Conservation (phyloP, 2,797 vertebrate genomes). For the Anomalospiza imberbis region DNA sequence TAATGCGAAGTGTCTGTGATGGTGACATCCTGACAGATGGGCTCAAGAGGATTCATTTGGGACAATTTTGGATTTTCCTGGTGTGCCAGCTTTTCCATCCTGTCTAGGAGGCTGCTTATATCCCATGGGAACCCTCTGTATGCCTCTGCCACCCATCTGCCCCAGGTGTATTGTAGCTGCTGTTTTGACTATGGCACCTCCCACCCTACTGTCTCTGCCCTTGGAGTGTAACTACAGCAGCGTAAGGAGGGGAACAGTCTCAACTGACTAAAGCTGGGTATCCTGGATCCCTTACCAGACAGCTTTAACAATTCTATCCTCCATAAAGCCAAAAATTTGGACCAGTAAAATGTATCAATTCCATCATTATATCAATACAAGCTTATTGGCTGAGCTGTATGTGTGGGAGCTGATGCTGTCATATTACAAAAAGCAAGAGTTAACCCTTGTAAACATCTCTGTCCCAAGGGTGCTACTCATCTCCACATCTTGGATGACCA, state of each 20-base stretch:
- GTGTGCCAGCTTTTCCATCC: background rate
- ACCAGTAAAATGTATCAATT: background rate
- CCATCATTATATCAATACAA: background rate
- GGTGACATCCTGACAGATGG: background rate
- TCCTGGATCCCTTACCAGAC: background rate
- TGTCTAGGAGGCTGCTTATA: background rate
- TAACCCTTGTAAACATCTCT: background rate
- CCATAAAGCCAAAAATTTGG: background rate
- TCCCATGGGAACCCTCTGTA: background rate
- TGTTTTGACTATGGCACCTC: background rate
- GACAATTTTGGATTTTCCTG: background rate
- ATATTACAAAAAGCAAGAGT: background rate
- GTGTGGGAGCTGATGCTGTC: background rate
- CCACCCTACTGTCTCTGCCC: background rate
- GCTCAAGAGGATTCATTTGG: background rate
- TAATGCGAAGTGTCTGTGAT: background rate
- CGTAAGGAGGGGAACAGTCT: background rate
- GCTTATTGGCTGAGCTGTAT: background rate
- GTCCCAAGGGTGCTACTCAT: background rate
- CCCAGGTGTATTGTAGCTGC: background rate
- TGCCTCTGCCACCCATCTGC: background rate
- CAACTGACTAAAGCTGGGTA: background rate
- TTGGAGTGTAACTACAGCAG: background rate
- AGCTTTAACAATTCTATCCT: background rate
- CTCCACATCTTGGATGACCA: background rate